Conservation (phyloP, 2,888 invertebrate genomes). For the Parelbella ahira region DNA sequence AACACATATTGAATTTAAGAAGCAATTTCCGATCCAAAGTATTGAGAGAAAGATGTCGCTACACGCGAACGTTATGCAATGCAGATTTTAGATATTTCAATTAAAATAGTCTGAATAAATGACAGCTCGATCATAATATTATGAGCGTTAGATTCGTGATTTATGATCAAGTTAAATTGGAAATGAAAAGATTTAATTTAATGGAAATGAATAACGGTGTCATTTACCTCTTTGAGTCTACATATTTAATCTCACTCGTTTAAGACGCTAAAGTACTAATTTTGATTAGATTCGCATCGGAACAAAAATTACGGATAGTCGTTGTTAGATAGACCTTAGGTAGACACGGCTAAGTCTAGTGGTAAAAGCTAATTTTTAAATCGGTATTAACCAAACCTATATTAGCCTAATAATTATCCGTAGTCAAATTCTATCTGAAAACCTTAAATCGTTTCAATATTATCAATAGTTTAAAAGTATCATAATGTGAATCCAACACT, state of each 20-base stretch:
- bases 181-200: constrained; percentile 32
- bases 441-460: no score
- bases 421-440: no score
- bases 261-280: no score
- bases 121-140: constrained; percentile 46
- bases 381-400: no score
- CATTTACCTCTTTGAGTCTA: constrained; percentile 4
- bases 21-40: constrained; percentile 51
- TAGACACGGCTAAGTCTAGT: no score
- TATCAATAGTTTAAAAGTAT: no score
- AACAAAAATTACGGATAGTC: no score
- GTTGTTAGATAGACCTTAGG: no score
- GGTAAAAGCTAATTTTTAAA: no score
- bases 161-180: constrained; percentile 38
- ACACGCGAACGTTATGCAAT: constrained; percentile 49
- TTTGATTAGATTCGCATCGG: no score
- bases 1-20: constrained; percentile 62
- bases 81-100: constrained; percentile 54
- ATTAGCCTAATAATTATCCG: no score
- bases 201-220: constrained; percentile 16
- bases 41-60: constrained; percentile 36
- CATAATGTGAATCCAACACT: no score
- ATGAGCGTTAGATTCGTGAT: constrained; percentile 43
- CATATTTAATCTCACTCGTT: background rate
- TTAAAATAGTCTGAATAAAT: constrained; percentile 48